Conservation (phyloP, 2,797 vertebrate genomes). For the Glyptemys insculpta region DNA sequence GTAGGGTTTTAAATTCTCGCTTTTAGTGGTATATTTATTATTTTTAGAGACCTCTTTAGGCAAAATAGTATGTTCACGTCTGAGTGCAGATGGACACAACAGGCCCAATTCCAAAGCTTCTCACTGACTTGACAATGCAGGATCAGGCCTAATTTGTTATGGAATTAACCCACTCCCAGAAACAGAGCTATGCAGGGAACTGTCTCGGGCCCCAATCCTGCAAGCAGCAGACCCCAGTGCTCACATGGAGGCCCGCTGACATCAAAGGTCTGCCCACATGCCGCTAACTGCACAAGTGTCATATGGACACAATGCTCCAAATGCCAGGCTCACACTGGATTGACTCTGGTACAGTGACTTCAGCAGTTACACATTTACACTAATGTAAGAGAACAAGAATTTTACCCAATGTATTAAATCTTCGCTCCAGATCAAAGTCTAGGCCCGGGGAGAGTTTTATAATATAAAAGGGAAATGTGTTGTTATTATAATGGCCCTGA, state of each 20-base stretch:
- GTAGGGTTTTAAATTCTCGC: background rate
- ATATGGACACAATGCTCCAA: background rate
- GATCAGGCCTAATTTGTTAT: background rate
- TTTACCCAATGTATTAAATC: background rate
- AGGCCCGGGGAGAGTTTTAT: background rate
- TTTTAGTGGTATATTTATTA: background rate
- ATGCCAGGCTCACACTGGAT: background rate
- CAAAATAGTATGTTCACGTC: background rate
- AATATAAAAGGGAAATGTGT: background rate
- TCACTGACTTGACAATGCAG: background rate
- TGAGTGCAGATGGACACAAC: slow-evolving; percentile 46
- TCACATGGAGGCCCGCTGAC: background rate
- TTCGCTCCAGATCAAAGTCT: background rate
- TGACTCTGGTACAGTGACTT: background rate
- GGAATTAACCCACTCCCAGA: background rate
- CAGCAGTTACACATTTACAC: background rate
- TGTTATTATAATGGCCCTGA: background rate
- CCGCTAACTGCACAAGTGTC: background rate
- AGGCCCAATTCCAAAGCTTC: slow-evolving; percentile 13
- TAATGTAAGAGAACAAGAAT: fast-evolving
- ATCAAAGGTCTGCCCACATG: background rate
- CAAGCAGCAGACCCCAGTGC: background rate
- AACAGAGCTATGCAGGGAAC: slow-evolving; percentile 21
- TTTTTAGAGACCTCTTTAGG: background rate
- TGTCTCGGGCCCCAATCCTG: slow-evolving; percentile 14